Conservation (phyloP, 2,797 vertebrate species). For the Balearica regulorum region DNA sequence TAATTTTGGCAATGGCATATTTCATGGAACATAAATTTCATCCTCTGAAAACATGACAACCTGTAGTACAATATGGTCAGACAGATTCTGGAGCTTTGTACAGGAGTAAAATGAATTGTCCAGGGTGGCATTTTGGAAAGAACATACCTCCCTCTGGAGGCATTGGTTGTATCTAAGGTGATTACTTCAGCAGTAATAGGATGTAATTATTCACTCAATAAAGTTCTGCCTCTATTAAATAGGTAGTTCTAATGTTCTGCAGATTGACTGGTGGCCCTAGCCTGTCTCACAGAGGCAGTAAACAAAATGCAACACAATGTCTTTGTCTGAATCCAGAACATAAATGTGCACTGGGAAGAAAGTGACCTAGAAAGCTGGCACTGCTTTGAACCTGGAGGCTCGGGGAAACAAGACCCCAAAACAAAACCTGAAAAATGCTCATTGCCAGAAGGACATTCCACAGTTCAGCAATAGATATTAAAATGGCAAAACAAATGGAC, state of each 20-base stretch:
- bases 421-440: neutral
- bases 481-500: neutral
- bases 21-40: constrained; percentile 72
- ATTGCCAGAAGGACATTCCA: neutral
- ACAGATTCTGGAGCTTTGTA: neutral
- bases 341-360: neutral
- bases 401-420: neutral
- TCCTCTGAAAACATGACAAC: constrained; percentile 61
- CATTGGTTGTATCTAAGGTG: neutral
- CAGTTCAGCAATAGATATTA: rapidly evolving
- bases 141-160: constrained; percentile 15
- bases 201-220: constrained; percentile 48
- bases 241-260: constrained; percentile 8
- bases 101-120: constrained; percentile 38
- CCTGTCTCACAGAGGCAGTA: constrained; percentile 1
- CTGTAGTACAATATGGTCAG: constrained; percentile 50
- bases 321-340: neutral
- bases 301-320: constrained; percentile 18
- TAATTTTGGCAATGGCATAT: constrained; percentile 72
- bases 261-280: neutral
- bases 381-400: neutral
- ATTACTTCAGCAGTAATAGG: constrained; percentile 36
- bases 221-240: constrained; percentile 31
- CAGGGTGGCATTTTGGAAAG: constrained; percentile 22
- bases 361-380: neutral